Base-by-base conservation (phyloP, 2,797 vertebrate species). In the Manis pentadactyla region DNA sequence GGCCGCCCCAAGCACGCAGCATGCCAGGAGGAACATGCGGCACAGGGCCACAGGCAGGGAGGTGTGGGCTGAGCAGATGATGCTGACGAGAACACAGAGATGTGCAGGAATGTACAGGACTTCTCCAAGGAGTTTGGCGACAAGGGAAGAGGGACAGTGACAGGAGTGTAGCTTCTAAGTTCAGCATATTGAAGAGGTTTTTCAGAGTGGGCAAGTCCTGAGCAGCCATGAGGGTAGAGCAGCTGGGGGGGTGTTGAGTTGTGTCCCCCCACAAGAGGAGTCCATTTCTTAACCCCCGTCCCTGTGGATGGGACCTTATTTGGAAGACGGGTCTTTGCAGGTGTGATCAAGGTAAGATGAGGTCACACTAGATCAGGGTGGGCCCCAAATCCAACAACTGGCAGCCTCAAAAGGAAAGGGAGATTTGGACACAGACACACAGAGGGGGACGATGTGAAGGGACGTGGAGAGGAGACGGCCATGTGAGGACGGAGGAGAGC, bases 11-110 rank as follows among this genome's bases (percentile, higher is more conserved):
- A 9, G 46, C 4, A 0, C 5, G 0, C 1, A 1, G 37, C 6
- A n/a, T 1, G 1, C 42, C 4, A 4, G 51, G 42, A 7, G 2
- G 2, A 1, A 0, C 46, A 21, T 0, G 1, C 21, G n/a, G 37
- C 1, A 25, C 39, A 5, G 63, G 19, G 25, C 2, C 4, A 7
- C 1, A 10, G 23, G 19, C 64, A 2, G 31, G 13, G 2, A 10
- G 29, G 37, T 0, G 0, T 2, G 4, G n/a, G 39, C 10, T 7
- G 39, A n/a, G 39, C 2, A 4, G 17, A 9, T 0, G 66, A 14
- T 15, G 21, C 2, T 10, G 19, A 29, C 0, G 23, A 31, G 75
- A 29, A 82, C 13, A 12, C 18, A 19, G 49, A 51, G 37, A 27
- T 29, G 13, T 63, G 57, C 57, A 27, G 57, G 25, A 27, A 27